These are phyloP conservation scores for Pyxicephalus adspersus DNA, from an alignment of 2,113 vertebrate species.

Conservation along the genomic window DNA sequence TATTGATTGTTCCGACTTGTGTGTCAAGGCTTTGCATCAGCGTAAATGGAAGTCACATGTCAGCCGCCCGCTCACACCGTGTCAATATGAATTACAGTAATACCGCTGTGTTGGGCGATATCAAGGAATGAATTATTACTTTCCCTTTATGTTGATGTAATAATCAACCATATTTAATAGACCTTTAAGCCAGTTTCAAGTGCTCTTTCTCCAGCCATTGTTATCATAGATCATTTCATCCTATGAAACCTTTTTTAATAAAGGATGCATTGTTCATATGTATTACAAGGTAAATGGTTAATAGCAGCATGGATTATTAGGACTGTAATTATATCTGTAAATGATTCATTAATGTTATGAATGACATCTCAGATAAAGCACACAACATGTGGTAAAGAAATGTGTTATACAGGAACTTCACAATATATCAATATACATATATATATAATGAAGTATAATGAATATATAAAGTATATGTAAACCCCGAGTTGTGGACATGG, in stretches of 20 bases:
- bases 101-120: not conserved
- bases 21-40: constrained; percentile 48
- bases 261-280: not conserved
- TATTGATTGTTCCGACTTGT: constrained; percentile 33
- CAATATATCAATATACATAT: too few relatives aligned
- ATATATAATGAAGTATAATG: too few relatives aligned
- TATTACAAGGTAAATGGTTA: not conserved
- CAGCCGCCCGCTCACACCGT: not conserved
- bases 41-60: constrained; percentile 42
- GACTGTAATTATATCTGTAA: too few relatives aligned
- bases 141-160: constrained; percentile 8
- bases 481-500: too few relatives aligned
- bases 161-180: constrained; percentile 32
- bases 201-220: not conserved
- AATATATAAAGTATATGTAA: too few relatives aligned
- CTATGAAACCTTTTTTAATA: not conserved
- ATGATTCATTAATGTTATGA: too few relatives aligned
- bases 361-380: too few relatives aligned
- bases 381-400: too few relatives aligned
- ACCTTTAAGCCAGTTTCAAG: not conserved
- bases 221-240: not conserved
- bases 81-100: constrained; percentile 49
- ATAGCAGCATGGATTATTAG: too few relatives aligned
- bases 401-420: too few relatives aligned
- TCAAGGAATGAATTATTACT: constrained; percentile 27